A percentile compares a stretch with the other conserved stretches of the same genome.
Conservation (phyloP, 2,888 invertebrate genomes). For the Watsonalla binaria region DNA sequence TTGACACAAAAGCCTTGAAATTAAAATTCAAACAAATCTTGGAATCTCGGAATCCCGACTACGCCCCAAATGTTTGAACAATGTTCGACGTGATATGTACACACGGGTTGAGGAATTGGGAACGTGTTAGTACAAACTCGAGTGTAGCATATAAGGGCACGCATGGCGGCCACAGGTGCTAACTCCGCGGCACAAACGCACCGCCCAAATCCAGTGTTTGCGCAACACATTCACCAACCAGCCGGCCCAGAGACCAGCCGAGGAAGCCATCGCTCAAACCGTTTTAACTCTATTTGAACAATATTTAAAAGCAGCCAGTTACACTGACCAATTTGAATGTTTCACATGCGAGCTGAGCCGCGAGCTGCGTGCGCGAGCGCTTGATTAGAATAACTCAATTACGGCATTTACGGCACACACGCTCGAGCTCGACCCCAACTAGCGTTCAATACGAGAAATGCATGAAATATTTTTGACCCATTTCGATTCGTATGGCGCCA, state of each 20-base stretch:
- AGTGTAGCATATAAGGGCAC: conserved; percentile 45
- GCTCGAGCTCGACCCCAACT: conserved; percentile 20
- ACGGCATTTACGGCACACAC: conserved; percentile 27
- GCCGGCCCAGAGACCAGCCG: conserved; percentile 38
- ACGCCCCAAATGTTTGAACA: conserved; percentile 30
- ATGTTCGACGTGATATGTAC: conserved; percentile 33
- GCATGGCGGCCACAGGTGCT: conserved; percentile 72
- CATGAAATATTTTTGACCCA: conserved; percentile 72
- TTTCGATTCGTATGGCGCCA: conserved; percentile 68
- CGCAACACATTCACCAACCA: conserved; percentile 45
- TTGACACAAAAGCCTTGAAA: not conserved
- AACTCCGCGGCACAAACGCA: conserved; percentile 64
- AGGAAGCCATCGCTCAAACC: conserved; percentile 36
- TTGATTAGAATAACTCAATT: conserved; percentile 64
- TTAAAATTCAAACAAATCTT: not conserved
- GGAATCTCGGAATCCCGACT: not conserved
- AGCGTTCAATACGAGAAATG: conserved; percentile 64
- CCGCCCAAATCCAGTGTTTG: conserved; percentile 72
- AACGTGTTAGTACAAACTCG: conserved; percentile 41
- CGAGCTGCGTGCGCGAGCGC: conserved; percentile 15
- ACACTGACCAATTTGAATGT: conserved; percentile 45
- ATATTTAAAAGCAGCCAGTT: conserved; percentile 54
- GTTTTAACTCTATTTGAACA: conserved; percentile 50
- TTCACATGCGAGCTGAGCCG: conserved; percentile 12
- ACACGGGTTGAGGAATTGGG: conserved; percentile 51